A percentile compares a stretch with the other conserved stretches of the same genome.
phyloP scores from a whole-genome alignment of 2,113 vertebrate genomes.

The Anoura caudifer region DNA sequence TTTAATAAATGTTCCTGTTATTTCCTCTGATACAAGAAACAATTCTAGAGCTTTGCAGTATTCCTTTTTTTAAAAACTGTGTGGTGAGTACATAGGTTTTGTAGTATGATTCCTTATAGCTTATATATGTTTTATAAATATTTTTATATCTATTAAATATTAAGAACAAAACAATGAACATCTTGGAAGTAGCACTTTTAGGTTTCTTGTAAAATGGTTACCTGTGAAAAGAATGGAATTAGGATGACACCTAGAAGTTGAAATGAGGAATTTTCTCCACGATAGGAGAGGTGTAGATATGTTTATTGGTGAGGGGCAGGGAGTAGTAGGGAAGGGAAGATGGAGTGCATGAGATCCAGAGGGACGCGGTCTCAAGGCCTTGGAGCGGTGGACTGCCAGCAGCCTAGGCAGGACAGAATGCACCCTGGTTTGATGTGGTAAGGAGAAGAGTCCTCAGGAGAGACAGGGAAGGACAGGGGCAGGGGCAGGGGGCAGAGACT shows the following conservation, averaged over 20 bases:
- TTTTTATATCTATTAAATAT: conserved; percentile 1
- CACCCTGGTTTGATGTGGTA: no score
- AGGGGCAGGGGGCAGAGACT: not conserved
- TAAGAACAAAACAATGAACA: not conserved
- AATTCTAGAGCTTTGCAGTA: not conserved
- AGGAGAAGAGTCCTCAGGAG: not conserved
- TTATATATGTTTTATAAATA: not conserved
- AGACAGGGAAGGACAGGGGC: not conserved
- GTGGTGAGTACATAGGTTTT: not conserved
- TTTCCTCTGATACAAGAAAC: not conserved
- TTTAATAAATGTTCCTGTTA: not conserved
- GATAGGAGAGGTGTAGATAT: not conserved
- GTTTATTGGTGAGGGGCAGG: not conserved
- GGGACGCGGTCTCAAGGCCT: not conserved
- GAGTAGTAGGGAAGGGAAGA: not conserved
- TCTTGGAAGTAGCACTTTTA: not conserved
- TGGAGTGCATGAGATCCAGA: rapidly evolving
- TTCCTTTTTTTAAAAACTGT: not conserved
- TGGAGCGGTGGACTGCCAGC: not conserved
- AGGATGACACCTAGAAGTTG: not conserved
- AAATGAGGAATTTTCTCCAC: not conserved
- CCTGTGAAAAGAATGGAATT: not conserved
- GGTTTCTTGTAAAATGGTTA: not conserved
- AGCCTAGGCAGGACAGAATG: not conserved
- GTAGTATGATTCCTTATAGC: not conserved